Conservation (phyloP, 2,113 vertebrate genomes). For the Macheiramphus alcinus region DNA sequence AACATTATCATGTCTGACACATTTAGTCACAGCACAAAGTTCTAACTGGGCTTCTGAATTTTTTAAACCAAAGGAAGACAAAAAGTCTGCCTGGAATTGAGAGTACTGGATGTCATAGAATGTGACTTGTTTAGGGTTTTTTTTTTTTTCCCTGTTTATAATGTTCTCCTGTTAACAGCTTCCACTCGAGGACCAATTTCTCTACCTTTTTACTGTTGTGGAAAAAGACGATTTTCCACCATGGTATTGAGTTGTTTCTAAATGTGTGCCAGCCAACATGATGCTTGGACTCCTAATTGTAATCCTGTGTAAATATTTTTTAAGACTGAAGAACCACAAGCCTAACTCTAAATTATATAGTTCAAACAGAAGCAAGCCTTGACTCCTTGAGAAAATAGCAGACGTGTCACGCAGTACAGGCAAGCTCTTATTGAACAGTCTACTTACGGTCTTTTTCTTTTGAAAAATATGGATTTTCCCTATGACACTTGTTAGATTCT, state of each 20-base stretch:
- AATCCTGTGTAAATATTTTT: constrained; percentile 11
- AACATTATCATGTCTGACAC: constrained; percentile 93
- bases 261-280: not conserved
- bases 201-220: not conserved
- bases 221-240: not conserved
- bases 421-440: not conserved
- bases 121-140: not conserved
- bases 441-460: not conserved
- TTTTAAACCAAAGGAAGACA: not conserved
- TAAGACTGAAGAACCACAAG: not conserved
- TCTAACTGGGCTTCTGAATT: constrained; percentile 66
- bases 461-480: not conserved
- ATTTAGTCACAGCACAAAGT: constrained; percentile 90
- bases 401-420: not conserved
- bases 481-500: not conserved
- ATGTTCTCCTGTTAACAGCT: not conserved
- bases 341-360: not conserved
- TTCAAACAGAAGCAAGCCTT: not conserved
- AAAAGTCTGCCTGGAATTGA: not conserved
- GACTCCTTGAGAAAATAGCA: not conserved
- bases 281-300: not conserved
- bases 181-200: not conserved
- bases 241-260: not conserved
- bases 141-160: not conserved
- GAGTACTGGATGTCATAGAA: not conserved